These are phyloP conservation scores for Leucania comma DNA, from an alignment of 2,888 invertebrate species.

Conservation along the genomic window DNA sequence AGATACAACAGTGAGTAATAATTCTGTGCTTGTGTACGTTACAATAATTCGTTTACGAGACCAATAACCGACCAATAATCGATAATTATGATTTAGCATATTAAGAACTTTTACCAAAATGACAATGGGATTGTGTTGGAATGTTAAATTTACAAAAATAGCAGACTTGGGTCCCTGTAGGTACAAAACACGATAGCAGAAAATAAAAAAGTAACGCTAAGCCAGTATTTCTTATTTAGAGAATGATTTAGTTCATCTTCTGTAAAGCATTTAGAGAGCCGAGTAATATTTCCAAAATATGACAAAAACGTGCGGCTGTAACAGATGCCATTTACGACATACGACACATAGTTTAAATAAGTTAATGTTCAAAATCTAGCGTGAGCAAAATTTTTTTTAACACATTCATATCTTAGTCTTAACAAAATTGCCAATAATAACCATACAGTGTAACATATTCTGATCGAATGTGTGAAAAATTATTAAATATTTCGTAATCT, in stretches of 20 bases:
- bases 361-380: neutral
- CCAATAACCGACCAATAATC: no score
- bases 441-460: conserved; percentile 1
- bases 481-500: conserved; percentile 2
- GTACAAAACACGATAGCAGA: neutral
- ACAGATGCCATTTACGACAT: neutral
- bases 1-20: no score
- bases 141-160: no score
- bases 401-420: neutral
- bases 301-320: neutral
- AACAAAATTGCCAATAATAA: neutral
- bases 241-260: neutral
- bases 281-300: conserved; percentile 1
- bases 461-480: conserved; percentile 4
- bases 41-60: no score
- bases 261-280: neutral
- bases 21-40: no score
- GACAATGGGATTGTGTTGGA: no score
- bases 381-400: neutral
- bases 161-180: no score
- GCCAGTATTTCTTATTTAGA: neutral
- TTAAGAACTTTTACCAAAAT: no score
- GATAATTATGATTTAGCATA: no score
- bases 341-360: conserved; percentile 14
- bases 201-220: neutral